Percentiles rank a stretch among this genome's conserved stretches.
Conservation (phyloP, 1,140 invertebrate genomes). For the Brachionus paranguensis region DNA sequence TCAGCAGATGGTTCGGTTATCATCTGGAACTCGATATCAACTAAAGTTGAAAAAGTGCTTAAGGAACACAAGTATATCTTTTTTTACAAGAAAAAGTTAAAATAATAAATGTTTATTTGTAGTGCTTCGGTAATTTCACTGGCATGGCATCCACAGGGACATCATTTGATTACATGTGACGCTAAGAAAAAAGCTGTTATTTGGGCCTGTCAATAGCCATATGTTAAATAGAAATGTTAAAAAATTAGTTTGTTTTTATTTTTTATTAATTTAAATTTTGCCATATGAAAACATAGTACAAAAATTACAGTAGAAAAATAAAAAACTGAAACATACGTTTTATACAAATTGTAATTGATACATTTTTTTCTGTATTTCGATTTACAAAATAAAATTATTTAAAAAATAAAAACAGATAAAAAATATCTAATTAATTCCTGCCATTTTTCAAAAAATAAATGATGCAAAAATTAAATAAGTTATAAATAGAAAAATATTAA, state of each 20-base stretch:
- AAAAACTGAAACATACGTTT: no score
- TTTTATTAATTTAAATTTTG: neutral
- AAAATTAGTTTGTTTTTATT: neutral
- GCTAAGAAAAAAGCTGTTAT: constrained; percentile 18
- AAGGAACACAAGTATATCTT: constrained; percentile 78
- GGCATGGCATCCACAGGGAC: constrained; percentile 33
- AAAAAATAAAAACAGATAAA: no score
- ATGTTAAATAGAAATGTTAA: neutral
- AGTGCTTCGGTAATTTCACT: constrained; percentile 9
- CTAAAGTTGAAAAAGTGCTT: constrained; percentile 71
- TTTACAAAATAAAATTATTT: no score
- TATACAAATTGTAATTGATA: no score
- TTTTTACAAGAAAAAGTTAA: neutral
- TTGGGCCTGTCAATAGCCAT: neutral
- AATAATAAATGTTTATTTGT: neutral
- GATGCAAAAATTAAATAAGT: no score
- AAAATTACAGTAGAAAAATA: no score
- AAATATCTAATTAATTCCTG: no score
- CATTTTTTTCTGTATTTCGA: no score
- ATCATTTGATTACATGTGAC: constrained; percentile 2
- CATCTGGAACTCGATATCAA: constrained; percentile 76
- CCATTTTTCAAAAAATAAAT: no score
- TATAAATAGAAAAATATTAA: no score
- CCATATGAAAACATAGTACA: no score
- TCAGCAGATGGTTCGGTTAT: constrained; percentile 81